These are phyloP conservation scores for Colostygia pectinataria DNA, from an alignment of 2,888 invertebrate genomes.

Conservation along the genomic window DNA sequence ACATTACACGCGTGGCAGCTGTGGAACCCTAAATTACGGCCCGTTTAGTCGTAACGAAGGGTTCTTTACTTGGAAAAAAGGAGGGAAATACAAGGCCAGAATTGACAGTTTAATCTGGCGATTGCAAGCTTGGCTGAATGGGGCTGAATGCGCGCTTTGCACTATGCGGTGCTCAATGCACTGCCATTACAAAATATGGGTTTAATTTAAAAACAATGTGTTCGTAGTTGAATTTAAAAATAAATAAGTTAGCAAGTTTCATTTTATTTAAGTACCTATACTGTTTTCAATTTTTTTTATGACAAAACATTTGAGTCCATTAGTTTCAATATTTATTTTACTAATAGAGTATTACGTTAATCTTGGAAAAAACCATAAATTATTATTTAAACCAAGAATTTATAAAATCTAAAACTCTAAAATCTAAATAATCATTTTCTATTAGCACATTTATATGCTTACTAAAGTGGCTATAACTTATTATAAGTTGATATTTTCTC, in stretches of 20 bases:
- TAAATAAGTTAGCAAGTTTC: too few species aligned
- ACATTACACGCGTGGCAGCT: slow-evolving; percentile 76
- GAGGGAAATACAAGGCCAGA: slow-evolving; percentile 54
- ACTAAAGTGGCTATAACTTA: too few species aligned
- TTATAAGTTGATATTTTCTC: too few species aligned
- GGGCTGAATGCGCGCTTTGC: slow-evolving; percentile 37
- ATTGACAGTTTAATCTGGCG: slow-evolving; percentile 76
- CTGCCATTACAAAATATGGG: slow-evolving; percentile 27
- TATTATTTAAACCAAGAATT: too few species aligned
- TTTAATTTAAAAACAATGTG: slow-evolving; percentile 18
- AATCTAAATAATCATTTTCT: too few species aligned
- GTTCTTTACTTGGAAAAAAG: slow-evolving; percentile 54
- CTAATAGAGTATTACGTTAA: too few species aligned
- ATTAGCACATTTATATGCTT: too few species aligned
- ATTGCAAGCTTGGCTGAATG: slow-evolving; percentile 51
- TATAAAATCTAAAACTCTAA: too few species aligned
- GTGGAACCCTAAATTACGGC: slow-evolving; percentile 75
- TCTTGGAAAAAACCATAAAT: too few species aligned
- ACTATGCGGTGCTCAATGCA: slow-evolving; percentile 24
- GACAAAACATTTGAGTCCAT: too few species aligned
- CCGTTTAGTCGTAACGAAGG: slow-evolving; percentile 68
- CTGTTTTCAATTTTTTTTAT: background rate
- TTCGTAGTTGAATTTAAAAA: too few species aligned
- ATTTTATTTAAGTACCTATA: background rate
- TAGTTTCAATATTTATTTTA: too few species aligned